Base-by-base conservation (phyloP, 1,140 invertebrate genomes). In the Aphidius gifuensis region DNA sequence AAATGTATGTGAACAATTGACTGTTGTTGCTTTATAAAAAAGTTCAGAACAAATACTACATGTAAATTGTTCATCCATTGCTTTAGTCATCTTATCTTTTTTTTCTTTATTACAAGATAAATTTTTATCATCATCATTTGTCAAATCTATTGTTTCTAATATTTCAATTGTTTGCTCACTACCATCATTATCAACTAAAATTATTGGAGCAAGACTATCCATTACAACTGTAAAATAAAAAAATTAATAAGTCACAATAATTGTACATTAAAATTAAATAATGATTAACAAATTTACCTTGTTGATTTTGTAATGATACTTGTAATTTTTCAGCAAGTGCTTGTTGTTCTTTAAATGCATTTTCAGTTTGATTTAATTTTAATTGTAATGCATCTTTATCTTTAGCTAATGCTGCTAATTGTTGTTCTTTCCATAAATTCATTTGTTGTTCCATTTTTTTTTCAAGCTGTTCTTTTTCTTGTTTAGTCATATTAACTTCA, bases 11-110 rank as follows among this genome's bases (percentile, higher is more conserved):
- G 86, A 86, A 73, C 91, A 94, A 71, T 85, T 87, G 7, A 93
- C 74, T 0, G 87, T 87, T 11, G 84, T 87, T 0, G 90, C 86
- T 43, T 79, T 80, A 0, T 92, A 80, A 76, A 92, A 90, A 2
- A 92, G 75, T 78, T 93, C 91, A 55, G 85, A 86, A 71, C 91
- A 93, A 62, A 93, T 88, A 58, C 84, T 85, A 71, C 91, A 93
- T 60, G 88, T 86, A 11, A 92, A 74, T 70, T 93, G 90, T 61
- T 83, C 86, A 65, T 91, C 89, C 81, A 92, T 84, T 11, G 88
- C 80, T 56, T 86, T 76, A 16, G 77, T 82, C 38, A 90, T 83
- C 66, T 85, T 83, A 4, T 79, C 75, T 6, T 87, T 68, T 4
- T 85, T 71, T n/a, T 70, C 76, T 45, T 84, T 75, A 58, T 82